Evolutionary conservation across 35 echinoderm and acorn worm species (phyloP).

Genomic region (Heliocidaris tuberculata): DNA sequence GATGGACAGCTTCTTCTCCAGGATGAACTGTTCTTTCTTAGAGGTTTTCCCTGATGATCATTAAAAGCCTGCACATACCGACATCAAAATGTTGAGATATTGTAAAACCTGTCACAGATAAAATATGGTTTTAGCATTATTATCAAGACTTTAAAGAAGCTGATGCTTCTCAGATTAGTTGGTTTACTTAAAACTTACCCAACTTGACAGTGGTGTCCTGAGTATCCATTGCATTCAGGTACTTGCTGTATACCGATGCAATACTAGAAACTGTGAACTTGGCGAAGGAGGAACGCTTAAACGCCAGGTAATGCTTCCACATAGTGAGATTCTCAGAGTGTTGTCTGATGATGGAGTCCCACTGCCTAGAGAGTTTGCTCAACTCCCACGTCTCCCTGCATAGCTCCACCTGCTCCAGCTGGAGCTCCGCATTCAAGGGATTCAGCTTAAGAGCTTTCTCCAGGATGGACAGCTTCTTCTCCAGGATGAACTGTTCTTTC

Average conservation of each 20-base stretch:
- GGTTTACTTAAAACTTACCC: constrained; percentile 55
- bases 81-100: no score
- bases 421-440: constrained; percentile 63
- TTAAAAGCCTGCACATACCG: no score
- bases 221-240: constrained; percentile 54
- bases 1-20: no score
- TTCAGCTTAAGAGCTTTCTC: constrained; percentile 82
- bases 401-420: constrained; percentile 83
- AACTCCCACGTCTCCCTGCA: constrained; percentile 71
- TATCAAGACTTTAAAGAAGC: background rate
- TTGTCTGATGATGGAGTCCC: constrained; percentile 69
- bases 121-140: no score
- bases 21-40: no score
- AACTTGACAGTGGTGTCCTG: constrained; percentile 52
- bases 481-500: constrained; percentile 51
- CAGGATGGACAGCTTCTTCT: constrained; percentile 89
- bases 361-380: constrained; percentile 60
- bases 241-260: constrained; percentile 65
- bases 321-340: constrained; percentile 64
- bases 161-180: background rate
- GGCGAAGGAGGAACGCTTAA: constrained; percentile 72
- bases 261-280: constrained; percentile 73
- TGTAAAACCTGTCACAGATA: no score
- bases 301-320: constrained; percentile 84
- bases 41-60: no score